Evolutionary conservation across 1,140 invertebrate species (phyloP).

Genomic region (Drosophila kohkoa): DNA sequence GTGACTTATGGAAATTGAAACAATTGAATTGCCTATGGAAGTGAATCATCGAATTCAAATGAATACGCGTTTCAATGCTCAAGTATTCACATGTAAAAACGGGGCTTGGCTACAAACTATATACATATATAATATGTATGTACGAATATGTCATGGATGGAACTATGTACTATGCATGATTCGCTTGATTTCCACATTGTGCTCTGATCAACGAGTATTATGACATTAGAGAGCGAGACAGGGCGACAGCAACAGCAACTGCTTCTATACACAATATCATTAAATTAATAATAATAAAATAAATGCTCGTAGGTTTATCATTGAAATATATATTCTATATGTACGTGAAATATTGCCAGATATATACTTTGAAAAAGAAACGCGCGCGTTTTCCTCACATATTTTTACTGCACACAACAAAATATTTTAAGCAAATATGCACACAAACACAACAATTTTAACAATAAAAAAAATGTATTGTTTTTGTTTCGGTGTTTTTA

Average conservation of each 20-base stretch:
- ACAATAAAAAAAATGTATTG: neutral
- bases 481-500: conserved; percentile 13
- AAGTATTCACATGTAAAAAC: conserved; percentile 39
- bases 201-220: conserved; percentile 16
- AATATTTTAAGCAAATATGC: conserved; percentile 1
- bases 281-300: conserved; percentile 1
- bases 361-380: conserved; percentile 3
- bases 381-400: neutral
- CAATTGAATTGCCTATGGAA: conserved; percentile 50
- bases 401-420: too few species aligned
- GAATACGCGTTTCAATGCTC: conserved; percentile 36
- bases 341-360: conserved; percentile 26
- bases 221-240: conserved; percentile 5
- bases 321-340: neutral
- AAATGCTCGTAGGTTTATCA: conserved; percentile 1
- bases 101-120: conserved; percentile 43
- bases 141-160: neutral
- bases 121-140: neutral
- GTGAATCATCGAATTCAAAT: conserved; percentile 53
- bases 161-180: conserved; percentile 5
- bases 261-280: neutral
- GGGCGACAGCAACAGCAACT: conserved; percentile 7
- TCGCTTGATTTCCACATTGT: conserved; percentile 33
- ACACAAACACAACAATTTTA: neutral
- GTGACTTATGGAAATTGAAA: conserved; percentile 31